Base-by-base conservation (phyloP, 2,797 vertebrate species). In the Euphonia xanthogaster region DNA sequence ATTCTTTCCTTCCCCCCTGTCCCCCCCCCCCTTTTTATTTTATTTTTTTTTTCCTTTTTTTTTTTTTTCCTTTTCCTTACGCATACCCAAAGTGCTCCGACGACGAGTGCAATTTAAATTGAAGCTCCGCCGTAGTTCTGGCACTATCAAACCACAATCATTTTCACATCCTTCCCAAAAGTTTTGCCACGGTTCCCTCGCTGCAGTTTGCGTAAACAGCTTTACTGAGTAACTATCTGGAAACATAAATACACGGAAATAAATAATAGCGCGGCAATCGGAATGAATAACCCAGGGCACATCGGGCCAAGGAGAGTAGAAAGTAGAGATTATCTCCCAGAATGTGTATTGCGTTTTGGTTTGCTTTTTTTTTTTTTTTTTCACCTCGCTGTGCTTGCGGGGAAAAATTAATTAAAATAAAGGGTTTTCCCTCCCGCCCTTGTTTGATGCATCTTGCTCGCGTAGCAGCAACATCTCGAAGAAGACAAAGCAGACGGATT, bases 101-200 rank as follows among this genome's bases (percentile, higher is more conserved):
- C 57, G 12, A 23, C 6, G 12, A 65, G 5, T 1, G 21, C 8
- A 12, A 14, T 82, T 85, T 73, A 73, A 73, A 50, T n/a, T 48
- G 3, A 67, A 74, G 31, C 66, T 57, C 25, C 17, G 30, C 22
- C 7, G 42, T 14, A 40, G 14, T 51, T 30, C 61, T 21, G 66
- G n/a, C 79, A 10, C 42, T 77, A 30, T 57, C 40, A 71, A 68
- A 80, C 68, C 85, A 25, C 73, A 55, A 20, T 91, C 14, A 54
- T 95, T 88, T 75, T 78, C 86, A 94, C 79, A 90, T 77, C 85
- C 85, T 90, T 88, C 54, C 82, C 45, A 55, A 75, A 88, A 68
- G 14, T 88, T 91, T 84, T 50, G 53, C 68, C 57, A 27, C 24
- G 5, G 5, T 75, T 62, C 62, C 78, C 31, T 40, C 50, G 9